A percentile compares a stretch with the other conserved stretches of the same genome.
phyloP scores from a whole-genome alignment of 2,113 vertebrate species.

The Pogona vitticeps region DNA sequence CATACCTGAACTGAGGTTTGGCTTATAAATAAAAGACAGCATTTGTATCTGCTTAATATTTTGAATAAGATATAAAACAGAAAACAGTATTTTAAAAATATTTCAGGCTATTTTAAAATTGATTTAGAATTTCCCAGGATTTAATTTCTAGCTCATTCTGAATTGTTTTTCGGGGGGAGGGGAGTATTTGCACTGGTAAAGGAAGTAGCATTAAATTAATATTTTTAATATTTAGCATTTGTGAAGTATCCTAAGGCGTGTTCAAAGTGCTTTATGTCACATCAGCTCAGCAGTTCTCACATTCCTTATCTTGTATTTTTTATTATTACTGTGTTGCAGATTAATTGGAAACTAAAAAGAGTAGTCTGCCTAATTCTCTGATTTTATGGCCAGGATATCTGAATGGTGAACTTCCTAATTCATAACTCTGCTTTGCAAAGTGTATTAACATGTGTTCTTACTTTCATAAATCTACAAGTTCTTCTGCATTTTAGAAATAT shows the following conservation, averaged over 20 bases:
- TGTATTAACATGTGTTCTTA: background rate
- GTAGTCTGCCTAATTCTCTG: background rate
- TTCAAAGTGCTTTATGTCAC: background rate
- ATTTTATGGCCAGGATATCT: background rate
- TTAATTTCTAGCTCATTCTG: too few relatives aligned
- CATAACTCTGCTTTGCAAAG: background rate
- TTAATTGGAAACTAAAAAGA: background rate
- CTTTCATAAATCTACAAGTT: background rate
- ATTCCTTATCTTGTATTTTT: background rate
- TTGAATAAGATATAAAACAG: too few relatives aligned
- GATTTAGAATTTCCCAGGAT: too few relatives aligned
- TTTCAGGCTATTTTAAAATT: too few relatives aligned
- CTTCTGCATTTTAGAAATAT: background rate
- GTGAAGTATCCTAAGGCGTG: background rate
- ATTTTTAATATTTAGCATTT: background rate
- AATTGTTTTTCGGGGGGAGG: too few relatives aligned
- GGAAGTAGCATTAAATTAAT: background rate
- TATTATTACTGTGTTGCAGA: background rate
- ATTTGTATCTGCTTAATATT: too few relatives aligned
- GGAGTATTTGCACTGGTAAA: too few relatives aligned
- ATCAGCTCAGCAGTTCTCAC: background rate
- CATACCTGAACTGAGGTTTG: too few relatives aligned
- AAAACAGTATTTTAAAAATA: too few relatives aligned
- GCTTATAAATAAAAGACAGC: too few relatives aligned
- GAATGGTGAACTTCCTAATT: background rate